Conservation (phyloP, 2,113 vertebrate species). For the Phylloscopus trochilus region DNA sequence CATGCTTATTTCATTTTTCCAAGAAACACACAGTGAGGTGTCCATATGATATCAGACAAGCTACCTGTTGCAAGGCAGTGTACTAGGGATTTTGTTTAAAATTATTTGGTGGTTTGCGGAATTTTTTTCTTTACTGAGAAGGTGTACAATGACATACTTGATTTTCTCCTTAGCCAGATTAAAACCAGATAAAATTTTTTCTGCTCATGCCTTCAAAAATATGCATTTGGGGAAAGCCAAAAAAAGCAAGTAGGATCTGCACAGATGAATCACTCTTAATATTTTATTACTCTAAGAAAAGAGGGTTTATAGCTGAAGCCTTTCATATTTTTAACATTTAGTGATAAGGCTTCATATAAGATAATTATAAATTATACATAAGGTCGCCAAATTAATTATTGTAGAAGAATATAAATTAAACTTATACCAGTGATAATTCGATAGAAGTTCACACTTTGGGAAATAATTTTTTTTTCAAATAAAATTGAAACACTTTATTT, state of each 20-base stretch:
- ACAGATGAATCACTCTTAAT: not conserved
- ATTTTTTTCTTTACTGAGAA: not conserved
- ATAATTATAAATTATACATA: not conserved
- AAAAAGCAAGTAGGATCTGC: not conserved
- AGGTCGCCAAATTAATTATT: not conserved
- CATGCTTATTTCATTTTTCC: not conserved
- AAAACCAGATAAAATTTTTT: not conserved
- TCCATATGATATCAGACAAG: not conserved
- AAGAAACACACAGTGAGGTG: not conserved
- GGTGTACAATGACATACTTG: not conserved
- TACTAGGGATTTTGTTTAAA: not conserved
- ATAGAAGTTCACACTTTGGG: not conserved
- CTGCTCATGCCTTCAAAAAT: not conserved
- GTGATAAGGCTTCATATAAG: not conserved
- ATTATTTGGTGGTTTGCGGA: not conserved
- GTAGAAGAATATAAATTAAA: not conserved
- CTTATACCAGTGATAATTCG: not conserved
- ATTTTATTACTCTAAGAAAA: not conserved
- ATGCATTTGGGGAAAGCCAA: not conserved
- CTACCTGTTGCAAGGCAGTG: not conserved
- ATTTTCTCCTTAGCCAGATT: not conserved
- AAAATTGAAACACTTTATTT: not conserved
- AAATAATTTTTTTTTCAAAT: not conserved
- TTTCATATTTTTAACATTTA: not conserved
- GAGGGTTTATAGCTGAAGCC: not conserved